Evolutionary conservation across 2,113 vertebrate genomes (phyloP), one percentile per base, ranked within the genome.

Genomic region (Caranx melampygus): DNA sequence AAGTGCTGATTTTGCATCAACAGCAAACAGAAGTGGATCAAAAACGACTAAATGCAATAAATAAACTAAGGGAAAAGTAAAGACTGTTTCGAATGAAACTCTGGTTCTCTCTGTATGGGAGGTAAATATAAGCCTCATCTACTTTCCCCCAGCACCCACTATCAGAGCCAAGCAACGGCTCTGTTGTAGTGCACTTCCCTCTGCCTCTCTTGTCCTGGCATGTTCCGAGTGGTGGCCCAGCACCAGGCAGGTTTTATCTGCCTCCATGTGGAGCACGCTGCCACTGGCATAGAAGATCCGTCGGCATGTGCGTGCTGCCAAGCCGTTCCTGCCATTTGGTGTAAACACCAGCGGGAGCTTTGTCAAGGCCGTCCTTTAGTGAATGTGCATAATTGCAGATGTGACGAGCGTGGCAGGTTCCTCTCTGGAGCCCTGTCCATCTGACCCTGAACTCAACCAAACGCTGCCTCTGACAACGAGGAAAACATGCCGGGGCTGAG

Each of bases 161-260:
- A 42, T 33, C 45, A 58, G 44, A 80, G 83, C 77, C 70, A 79
- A 71, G 49, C 69, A 70, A 69, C 60, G 51, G 65, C 75, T 89
- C 64, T 14, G 66, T 60, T 89, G 75, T 75, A 80, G 45, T 35
- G 37, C 6, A 5, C 34, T 68, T 45, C 18, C 52, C 63, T 61
- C 42, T 72, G 69, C 54, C 75, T 72, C 63, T 85, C 55, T 79
- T 79, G 72, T 85, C 59, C n/a, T 86, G 81, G 86, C 82, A 73
- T 87, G 81, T 83, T 76, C 83, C 74, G 79, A 73, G 83, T 59
- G 58, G 85, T 81, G 81, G 81, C 83, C 63, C 52, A 33, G 75
- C 63, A 87, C 76, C 81, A 78, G 73, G 49, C 57, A 59, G 71
- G 79, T 69, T 90, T 90, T 81, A 90, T 89, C 84, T 87, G 70